phyloP scores from a whole-genome alignment of 2,888 invertebrate species.

The Ctena decussata region DNA sequence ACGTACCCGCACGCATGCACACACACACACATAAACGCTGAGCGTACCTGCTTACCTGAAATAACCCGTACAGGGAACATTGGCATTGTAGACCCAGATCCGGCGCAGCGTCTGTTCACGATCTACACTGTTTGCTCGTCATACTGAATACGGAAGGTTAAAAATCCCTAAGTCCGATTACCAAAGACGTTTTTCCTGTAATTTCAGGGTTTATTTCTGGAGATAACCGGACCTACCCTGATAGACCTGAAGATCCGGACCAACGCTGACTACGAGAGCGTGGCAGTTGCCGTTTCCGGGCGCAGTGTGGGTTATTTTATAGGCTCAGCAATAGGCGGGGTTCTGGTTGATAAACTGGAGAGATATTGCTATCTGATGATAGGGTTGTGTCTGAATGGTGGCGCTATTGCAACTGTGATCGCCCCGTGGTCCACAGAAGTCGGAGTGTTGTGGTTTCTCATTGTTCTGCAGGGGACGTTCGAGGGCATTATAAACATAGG shows the following conservation, averaged over 20 bases:
- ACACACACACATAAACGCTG: too few species aligned
- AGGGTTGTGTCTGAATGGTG: constrained; percentile 64
- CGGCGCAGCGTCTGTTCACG: too few species aligned
- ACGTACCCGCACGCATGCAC: too few species aligned
- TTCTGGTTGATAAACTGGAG: constrained; percentile 65
- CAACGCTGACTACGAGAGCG: constrained; percentile 68
- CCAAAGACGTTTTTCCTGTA: too few species aligned
- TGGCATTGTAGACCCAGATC: too few species aligned
- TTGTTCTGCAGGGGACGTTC: constrained; percentile 70
- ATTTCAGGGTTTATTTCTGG: constrained; percentile 69
- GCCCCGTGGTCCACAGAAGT: constrained; percentile 63
- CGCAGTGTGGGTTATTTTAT: constrained; percentile 68
- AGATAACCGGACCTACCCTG: constrained; percentile 74
- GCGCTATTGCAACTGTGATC: constrained; percentile 55
- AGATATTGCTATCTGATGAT: constrained; percentile 66
- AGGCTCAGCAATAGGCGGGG: constrained; percentile 62
- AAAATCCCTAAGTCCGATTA: too few species aligned
- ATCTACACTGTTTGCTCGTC: too few species aligned
- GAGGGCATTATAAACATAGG: constrained; percentile 76
- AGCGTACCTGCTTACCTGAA: too few species aligned
- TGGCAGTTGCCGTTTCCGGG: constrained; percentile 69
- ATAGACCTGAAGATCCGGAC: constrained; percentile 71
- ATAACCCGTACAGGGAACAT: too few species aligned
- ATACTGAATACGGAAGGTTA: too few species aligned
- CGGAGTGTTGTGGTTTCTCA: constrained; percentile 61